Conservation (phyloP, 2,113 vertebrate genomes). For the Trematomus loennbergii region DNA sequence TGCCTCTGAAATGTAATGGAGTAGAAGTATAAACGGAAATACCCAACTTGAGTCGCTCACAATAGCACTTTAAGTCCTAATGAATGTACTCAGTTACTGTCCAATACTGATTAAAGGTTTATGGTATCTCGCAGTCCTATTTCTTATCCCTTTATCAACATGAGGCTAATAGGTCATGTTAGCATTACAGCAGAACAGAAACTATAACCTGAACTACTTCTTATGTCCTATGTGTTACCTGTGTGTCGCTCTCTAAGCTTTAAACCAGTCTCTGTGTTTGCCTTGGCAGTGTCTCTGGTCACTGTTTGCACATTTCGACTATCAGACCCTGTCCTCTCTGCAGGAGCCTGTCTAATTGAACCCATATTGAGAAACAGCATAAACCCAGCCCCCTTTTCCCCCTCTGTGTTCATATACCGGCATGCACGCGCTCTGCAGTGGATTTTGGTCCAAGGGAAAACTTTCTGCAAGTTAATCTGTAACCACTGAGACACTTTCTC, state of each 20-base stretch:
- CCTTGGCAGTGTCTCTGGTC: conserved; percentile 19
- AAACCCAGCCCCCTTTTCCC: conserved; percentile 68
- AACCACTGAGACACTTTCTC: conserved; percentile 15
- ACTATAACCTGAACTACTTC: neutral
- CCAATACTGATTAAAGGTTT: neutral
- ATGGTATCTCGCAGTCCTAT: neutral
- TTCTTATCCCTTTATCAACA: neutral
- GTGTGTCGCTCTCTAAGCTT: conserved; percentile 1
- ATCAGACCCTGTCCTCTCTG: conserved; percentile 7
- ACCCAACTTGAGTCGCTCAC: too few relatives aligned
- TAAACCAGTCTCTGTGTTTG: conserved; percentile 47
- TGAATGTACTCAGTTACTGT: too few relatives aligned
- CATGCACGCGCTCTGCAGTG: conserved; percentile 14
- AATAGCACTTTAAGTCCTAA: too few relatives aligned
- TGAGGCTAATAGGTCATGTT: neutral
- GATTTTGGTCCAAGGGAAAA: conserved; percentile 27
- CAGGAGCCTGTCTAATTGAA: conserved; percentile 83
- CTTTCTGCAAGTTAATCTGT: conserved; percentile 34
- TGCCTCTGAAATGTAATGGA: too few relatives aligned
- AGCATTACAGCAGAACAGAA: neutral
- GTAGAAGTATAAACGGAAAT: too few relatives aligned
- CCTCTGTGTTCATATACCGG: conserved; percentile 15
- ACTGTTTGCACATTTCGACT: conserved; percentile 65
- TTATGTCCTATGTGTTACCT: conserved; percentile 6
- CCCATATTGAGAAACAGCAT: conserved; percentile 79